These are phyloP conservation scores for Champsocephalus gunnari DNA, from an alignment of 2,797 vertebrate genomes.

Conservation along the genomic window DNA sequence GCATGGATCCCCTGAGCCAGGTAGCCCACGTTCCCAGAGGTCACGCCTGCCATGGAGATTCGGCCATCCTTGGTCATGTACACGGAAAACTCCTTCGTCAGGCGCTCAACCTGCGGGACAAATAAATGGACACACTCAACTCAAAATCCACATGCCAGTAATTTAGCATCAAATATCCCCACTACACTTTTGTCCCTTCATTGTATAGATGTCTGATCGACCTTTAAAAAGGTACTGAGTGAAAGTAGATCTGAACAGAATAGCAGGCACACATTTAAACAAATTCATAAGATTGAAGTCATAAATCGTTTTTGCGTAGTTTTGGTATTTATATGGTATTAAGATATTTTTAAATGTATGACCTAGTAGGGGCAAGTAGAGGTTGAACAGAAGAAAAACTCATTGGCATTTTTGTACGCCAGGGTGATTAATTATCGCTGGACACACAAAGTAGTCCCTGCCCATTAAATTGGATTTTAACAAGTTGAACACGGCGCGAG, in stretches of 20 bases:
- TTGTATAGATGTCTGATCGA: not conserved
- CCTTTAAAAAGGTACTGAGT: not conserved
- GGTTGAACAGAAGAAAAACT: not conserved
- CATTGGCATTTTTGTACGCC: not conserved
- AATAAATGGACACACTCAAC: not conserved
- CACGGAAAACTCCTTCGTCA: constrained; percentile 95
- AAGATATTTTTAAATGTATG: not conserved
- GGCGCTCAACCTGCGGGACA: constrained; percentile 89
- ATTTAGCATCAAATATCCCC: not conserved
- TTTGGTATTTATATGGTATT: no score
- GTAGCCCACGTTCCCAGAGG: constrained; percentile 92
- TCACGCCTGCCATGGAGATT: constrained; percentile 95
- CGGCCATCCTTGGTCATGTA: constrained; percentile 99
- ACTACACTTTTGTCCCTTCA: not conserved
- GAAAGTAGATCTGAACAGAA: not conserved
- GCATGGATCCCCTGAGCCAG: constrained; percentile 94
- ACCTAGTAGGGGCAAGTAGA: not conserved
- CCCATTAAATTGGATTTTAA: not conserved
- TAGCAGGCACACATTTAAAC: not conserved
- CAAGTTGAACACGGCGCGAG: not conserved
- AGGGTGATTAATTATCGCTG: not conserved
- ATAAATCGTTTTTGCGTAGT: not conserved
- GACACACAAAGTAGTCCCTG: not conserved
- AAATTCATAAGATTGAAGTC: not conserved
- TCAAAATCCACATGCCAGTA: not conserved